Evolutionary conservation across 1,140 invertebrate genomes (phyloP), one percentile per base, ranked within the genome.

Genomic region (Vanessa atalanta): DNA sequence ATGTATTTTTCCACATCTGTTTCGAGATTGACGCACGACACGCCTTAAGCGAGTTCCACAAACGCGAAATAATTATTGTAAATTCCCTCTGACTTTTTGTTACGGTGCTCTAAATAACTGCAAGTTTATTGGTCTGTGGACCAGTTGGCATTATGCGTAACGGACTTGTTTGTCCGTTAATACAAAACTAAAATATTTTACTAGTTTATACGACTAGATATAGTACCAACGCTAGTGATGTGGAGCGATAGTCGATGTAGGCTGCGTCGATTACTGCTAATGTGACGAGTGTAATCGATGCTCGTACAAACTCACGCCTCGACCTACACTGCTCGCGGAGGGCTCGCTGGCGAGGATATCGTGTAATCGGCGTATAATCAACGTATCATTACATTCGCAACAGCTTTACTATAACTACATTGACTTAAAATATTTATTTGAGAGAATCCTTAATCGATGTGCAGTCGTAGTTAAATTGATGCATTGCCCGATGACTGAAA

Each of bases 31-130:
- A 37, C 57, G 57, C 16, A 15, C 11, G 26, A 57, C 53, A 57
- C 53, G 53, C 20, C 53, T 14, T 23, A 13, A 8, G 20, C 53
- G 53, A 23, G 53, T 57, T 23, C 57, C 57, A 37, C 57, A 61
- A 61, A 37, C 57, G 57, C 23, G 57, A 14, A 61, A 61, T 61
- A 61, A 61, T 61, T 61, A 61, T 61, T 61, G 6, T 61, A 61
- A 61, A 61, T 61, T 61, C 57, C 14, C 55, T 60, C 57, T 2
- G 20, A 57, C 9, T 61, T 61, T 61, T 61, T 61, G 57, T 61
- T 61, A n/a, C 23, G 13, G 6, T 61, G 57, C 57, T 43, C 57
- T 61, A 37, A 37, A 61, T 61, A 61, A 31, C 26, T 61, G 57
- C 57, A 31, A 37, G 57, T 61, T 60, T 60, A 61, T 31, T 61